Conservation (phyloP, 1,140 invertebrate species). For the Atta colombica region DNA sequence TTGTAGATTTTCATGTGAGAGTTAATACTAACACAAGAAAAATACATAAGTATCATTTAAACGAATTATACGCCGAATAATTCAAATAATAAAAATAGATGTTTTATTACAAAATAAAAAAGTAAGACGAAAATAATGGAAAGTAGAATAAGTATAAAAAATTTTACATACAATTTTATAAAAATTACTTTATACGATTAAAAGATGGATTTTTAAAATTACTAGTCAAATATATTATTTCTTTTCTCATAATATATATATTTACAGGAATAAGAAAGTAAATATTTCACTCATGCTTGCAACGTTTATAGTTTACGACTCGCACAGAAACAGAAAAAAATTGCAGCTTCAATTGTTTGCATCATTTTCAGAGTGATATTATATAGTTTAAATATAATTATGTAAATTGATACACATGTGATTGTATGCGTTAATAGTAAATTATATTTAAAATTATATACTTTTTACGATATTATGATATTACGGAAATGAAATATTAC, state of each 20-base stretch:
- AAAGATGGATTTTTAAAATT: neutral
- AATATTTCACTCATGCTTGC: slow-evolving; percentile 9
- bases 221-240: neutral
- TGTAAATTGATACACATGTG: neutral
- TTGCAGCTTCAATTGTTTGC: neutral
- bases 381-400: neutral
- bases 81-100: neutral
- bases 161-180: neutral
- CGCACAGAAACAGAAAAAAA: neutral
- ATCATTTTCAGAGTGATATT: neutral
- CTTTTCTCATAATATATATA: neutral
- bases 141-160: neutral
- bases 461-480: neutral
- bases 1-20: slow-evolving; percentile 32
- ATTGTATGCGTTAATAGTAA: slow-evolving; percentile 13
- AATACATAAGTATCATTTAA: neutral
- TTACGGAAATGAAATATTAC: neutral
- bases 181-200: neutral
- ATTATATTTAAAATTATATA: neutral
- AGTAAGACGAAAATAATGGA: no score
- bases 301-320: neutral
- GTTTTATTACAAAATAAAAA: neutral
- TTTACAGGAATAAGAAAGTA: neutral
- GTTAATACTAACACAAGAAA: slow-evolving; percentile 1
- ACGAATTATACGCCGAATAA: neutral